Base-by-base conservation (phyloP, 64 coral and sea anemone genomes). In the Porites lutea region DNA sequence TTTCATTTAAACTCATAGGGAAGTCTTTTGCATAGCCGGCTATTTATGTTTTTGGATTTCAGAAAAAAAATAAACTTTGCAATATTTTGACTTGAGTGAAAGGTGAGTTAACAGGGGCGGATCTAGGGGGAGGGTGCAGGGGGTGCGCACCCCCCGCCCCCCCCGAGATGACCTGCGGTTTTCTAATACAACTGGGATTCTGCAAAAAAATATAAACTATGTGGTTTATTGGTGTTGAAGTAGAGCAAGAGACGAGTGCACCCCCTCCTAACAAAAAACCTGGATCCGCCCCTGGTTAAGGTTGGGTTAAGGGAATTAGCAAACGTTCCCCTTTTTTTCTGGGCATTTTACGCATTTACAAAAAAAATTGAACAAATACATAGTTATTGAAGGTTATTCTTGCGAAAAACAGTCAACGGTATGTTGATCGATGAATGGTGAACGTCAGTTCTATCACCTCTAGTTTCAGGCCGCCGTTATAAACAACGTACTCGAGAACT, bases 351-450 rank as follows among this genome's bases (percentile, higher is more conserved):
- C 68, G 0, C 68, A 71, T 71, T 71, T 71, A 71, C 68, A 27
- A 71, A 71, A 71, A 71, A 71, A 71, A 27, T 71, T 71, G 68
- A 71, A 71, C 68, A 71, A 71, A 71, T 27, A 71, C 5, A 71
- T 71, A 71, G 68, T 71, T 71, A 71, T 71, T 71, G 27, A 71
- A 71, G 68, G 68, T 71, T 71, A 71, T 8, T 37, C 68, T 71
- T 71, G 68, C 27, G 22, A 23, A 71, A 71, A 71, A 71, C 27
- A 71, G 23, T 43, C 68, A 71, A 71, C 68, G 44, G 68, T 71
- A 71, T 71, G 68, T 71, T 71, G 68, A 71, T 71, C 68, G 44
- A 71, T 71, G 68, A 71, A 71, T 71, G 68, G 68, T 71, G 68
- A 67, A 71, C 68, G 44, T 71, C 68, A 71, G 68, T 71, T 71